These are phyloP conservation scores for Caenorhabditis imperialis DNA, from an alignment of 2,888 invertebrate species.

Conservation along the genomic window DNA sequence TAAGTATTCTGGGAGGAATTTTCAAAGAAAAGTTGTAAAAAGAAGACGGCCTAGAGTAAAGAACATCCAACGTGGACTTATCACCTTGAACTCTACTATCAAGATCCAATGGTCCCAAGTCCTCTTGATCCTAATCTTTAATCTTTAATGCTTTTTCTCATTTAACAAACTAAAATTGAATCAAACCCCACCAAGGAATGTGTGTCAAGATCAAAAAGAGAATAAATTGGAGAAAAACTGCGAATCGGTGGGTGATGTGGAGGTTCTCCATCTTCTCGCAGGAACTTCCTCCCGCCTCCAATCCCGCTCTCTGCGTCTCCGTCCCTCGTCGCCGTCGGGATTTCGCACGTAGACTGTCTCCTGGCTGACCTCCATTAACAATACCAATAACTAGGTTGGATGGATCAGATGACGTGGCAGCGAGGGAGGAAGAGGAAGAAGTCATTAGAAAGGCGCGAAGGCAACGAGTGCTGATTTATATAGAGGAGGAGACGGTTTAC, in stretches of 20 bases:
- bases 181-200: neutral
- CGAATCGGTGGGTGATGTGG: constrained; percentile 25
- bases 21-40: neutral
- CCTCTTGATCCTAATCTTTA: too few species aligned
- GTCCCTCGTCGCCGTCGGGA: constrained; percentile 6
- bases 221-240: neutral
- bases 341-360: constrained; percentile 36
- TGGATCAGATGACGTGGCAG: constrained; percentile 37
- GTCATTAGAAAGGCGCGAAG: constrained; percentile 10
- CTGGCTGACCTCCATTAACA: constrained; percentile 48
- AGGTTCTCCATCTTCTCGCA: constrained; percentile 30
- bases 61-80: too few species aligned
- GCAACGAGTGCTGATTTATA: constrained; percentile 27
- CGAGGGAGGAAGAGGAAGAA: constrained; percentile 5
- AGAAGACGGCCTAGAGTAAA: too few species aligned
- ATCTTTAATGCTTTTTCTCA: neutral
- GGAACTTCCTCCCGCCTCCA: constrained; percentile 11
- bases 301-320: constrained; percentile 19
- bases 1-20: too few species aligned
- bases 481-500: constrained; percentile 20
- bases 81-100: too few species aligned
- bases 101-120: too few species aligned
- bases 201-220: constrained; percentile 5
- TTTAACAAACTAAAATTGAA: too few species aligned
- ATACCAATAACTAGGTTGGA: constrained; percentile 49